phyloP scores from a whole-genome alignment of 2,797 vertebrate species.

The Amblyraja radiata region DNA sequence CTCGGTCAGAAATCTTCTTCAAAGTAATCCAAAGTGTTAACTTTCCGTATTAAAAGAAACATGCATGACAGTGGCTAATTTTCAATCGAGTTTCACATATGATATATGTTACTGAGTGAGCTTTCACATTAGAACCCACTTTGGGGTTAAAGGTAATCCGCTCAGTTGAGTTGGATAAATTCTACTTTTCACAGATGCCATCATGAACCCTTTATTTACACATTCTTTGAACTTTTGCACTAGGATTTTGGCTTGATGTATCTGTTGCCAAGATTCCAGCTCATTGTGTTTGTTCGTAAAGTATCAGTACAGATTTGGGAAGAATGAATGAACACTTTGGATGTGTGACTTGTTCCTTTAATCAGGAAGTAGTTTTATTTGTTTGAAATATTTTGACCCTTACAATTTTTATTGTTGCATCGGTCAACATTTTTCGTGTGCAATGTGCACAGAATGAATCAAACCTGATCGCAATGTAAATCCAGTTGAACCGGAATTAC shows the following conservation, averaged over 20 bases:
- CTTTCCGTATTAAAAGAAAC: background rate
- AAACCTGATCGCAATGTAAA: too few relatives aligned
- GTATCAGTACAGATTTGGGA: background rate
- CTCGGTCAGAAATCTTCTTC: background rate
- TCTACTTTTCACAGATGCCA: constrained; percentile 20
- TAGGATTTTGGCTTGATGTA: constrained; percentile 18
- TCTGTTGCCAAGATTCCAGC: constrained; percentile 23
- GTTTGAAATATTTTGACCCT: background rate
- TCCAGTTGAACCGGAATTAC: too few relatives aligned
- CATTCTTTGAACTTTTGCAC: constrained; percentile 21
- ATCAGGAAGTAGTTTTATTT: background rate
- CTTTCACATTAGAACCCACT: constrained; percentile 22
- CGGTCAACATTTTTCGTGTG: too few relatives aligned
- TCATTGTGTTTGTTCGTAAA: background rate
- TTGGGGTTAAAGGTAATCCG: constrained; percentile 29
- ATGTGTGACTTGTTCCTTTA: background rate
- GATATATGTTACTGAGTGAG: constrained; percentile 9
- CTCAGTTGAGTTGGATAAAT: constrained; percentile 27
- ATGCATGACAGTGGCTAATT: background rate
- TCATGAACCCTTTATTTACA: constrained; percentile 35
- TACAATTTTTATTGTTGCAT: too few relatives aligned
- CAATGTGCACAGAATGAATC: too few relatives aligned
- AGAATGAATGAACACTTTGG: constrained; percentile 6
- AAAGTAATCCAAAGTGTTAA: background rate
- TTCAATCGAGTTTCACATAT: background rate